Evolutionary conservation across 2,113 vertebrate species (phyloP), one percentile per base, ranked within the genome.

Genomic region (Proterorhinus semilunaris): DNA sequence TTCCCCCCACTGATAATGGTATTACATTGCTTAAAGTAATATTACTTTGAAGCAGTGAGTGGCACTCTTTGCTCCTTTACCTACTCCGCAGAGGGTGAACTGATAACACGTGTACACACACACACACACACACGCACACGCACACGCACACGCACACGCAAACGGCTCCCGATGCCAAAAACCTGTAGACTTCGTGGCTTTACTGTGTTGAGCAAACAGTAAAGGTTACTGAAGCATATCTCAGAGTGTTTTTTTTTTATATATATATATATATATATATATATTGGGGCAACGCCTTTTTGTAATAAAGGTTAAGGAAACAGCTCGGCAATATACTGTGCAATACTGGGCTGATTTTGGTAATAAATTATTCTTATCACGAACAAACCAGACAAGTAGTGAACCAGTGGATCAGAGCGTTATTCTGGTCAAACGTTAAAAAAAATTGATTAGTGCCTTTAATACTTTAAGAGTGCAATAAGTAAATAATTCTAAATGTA

Each of bases 151-250:
- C 21, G 2, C n/a, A 71, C 8, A 71, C 17, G 47, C 9, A 16
- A 1, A 21, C 7, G 53, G 49, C n/a, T 62, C 5, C 2, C 2
- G n/a, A 45, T 12, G 46, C 48, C 68, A 80, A 61, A 71, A 55
- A 16, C 43, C 54, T 49, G 66, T 61, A 68, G 67, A 80, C 77
- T 76, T 69, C 65, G 72, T 70, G 50, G 68, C 68, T 73, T 52
- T 54, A 21, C 44, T 69, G 64, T 68, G 58, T 21, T 73, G 51
- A 64, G 45, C 57, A 79, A 81, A 86, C 69, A 83, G 16, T 68
- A 57, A 65, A 21, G 62, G 16, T 59, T 15, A 43, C 45, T 66
- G 7, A 65, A 63, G 17, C 13, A 64, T 72, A 72, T 69, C 47
- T 8, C 27, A 10, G 57, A 47, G 12, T 47, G 7, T n/a, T 83